Evolutionary conservation across 2,797 vertebrate species (phyloP), one percentile per base, ranked within the genome.

Genomic region (Artibeus jamaicensis): DNA sequence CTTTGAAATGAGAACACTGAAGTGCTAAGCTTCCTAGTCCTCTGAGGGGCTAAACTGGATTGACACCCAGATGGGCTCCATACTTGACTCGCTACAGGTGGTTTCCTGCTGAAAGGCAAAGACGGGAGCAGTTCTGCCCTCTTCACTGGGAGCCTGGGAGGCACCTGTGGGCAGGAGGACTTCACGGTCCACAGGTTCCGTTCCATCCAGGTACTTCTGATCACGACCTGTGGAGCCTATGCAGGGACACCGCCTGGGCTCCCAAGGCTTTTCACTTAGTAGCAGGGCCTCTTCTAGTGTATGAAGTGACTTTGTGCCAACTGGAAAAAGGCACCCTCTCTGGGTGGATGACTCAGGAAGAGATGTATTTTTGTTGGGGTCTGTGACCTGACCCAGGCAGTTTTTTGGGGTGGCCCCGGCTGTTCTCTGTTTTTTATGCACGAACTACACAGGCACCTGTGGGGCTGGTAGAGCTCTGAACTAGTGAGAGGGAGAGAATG

Each of bases 401-500:
- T 24, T 44, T 32, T 26, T 26, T 0, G 3, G 21, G 22, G 29
- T 16, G 46, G 6, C 48, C 46, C 12, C 21, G 22, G 5, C 15
- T 24, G 29, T 39, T 9, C 19, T 79, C 26, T 53, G 18, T 9
- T 24, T 34, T 68, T 76, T 77, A 62, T 16, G 22, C 15, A 34
- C 26, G 32, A 67, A 74, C 21, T 0, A 0, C 67, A 1, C 15
- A 57, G 29, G 14, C 19, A 0, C 37, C 53, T 34, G 9, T 32
- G 6, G 48, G 37, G 6, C 50, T 90, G 46, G 77, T 10, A 32
- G 68, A 48, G 70, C 21, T 78, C 32, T 34, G 57, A 15, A 57
- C 0, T 0, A 84, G 37, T 3, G 9, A 55, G 46, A 82, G 42
- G 34, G 34, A 24, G 18, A 2, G 9, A 9, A 4, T 1, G 1